phyloP scores from a whole-genome alignment of 2,888 invertebrate species.

The Prosopocoilus inquinatus region DNA sequence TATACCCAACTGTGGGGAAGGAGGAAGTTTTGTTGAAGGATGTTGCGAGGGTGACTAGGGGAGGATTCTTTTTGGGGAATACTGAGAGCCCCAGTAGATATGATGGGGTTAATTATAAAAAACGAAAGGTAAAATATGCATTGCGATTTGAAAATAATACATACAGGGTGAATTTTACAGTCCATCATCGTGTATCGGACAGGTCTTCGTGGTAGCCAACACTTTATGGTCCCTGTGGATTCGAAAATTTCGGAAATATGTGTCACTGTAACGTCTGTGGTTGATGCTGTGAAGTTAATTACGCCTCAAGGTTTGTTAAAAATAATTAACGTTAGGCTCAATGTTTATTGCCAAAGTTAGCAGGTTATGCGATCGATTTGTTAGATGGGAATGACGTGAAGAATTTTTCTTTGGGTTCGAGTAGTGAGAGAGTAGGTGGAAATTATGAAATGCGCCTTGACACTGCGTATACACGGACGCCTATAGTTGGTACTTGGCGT shows the following conservation, averaged over 20 bases:
- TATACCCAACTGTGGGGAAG: conserved; percentile 45
- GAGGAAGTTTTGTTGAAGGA: conserved; percentile 52
- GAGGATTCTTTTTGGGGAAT: conserved; percentile 42
- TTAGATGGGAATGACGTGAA: conserved; percentile 53
- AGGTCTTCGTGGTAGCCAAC: conserved; percentile 32
- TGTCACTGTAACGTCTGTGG: conserved; percentile 28
- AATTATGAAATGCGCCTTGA: conserved; percentile 38
- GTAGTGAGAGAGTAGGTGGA: conserved; percentile 36
- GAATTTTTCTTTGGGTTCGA: conserved; percentile 48
- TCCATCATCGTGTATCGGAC: conserved; percentile 24
- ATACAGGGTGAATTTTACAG: conserved; percentile 17
- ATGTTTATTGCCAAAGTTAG: conserved; percentile 3
- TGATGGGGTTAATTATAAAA: background rate
- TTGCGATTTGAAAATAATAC: background rate
- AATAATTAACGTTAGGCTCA: too few relatives aligned
- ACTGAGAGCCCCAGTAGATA: background rate
- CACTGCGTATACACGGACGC: conserved; percentile 25
- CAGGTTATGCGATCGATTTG: conserved; percentile 56
- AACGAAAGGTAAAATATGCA: background rate
- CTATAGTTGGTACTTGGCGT: conserved; percentile 39
- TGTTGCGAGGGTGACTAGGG: conserved; percentile 50
- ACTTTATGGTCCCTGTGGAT: conserved; percentile 51
- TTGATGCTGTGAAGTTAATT: too few relatives aligned
- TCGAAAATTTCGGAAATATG: conserved; percentile 37
- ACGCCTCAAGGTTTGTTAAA: too few relatives aligned